Evolutionary conservation across 2,888 invertebrate species (phyloP), one percentile per base, ranked within the genome.

Genomic region (Hoplodrina blanda): DNA sequence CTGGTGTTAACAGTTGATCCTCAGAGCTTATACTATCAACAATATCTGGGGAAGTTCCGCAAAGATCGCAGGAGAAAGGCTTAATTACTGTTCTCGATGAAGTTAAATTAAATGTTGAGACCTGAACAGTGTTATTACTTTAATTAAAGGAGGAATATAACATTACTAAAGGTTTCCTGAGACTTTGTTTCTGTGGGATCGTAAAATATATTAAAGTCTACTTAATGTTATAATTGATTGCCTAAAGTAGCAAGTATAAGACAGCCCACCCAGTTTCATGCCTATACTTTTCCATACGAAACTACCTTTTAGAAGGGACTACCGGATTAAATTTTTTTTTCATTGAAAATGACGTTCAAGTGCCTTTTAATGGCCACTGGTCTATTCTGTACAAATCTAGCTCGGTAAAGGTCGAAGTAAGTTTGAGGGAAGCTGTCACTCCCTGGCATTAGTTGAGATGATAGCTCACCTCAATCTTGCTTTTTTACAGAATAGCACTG

Each of bases 91-190:
- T 81, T 81, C 71, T 78, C 73, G 75, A 84, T 81, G 74, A 85
- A 87, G 86, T 87, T 83, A 86, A 86, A 87, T 88, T 81, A 84
- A 87, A 84, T 81, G 71, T 66, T 72, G 59, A 57, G 66, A 63
- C 62, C 59, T 69, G 54, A 53, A 53, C 62, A 60, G 44, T 68
- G 55, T 72, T 82, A 66, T 59, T 19, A 49, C 56, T 73, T 75
- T 68, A 67, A 81, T 75, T 69, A 72, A 62, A 56, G 33, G 30
- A 25, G 44, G 62, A 66, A 63, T 62, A 64, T 59, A 30, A 61
- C 30, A 56, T 68, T 20, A 41, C 46, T 56, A 19, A 10, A 41
- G 50, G 50, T 64, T 57, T 57, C n/a, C 30, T 49, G 20, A 30
- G 19, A 49, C 33, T 50, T 53, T 63, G 20, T 49, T 25, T 56